These are phyloP conservation scores for Malurus alboscapulatus DNA, from an alignment of 2,113 vertebrate genomes.

Conservation along the genomic window DNA sequence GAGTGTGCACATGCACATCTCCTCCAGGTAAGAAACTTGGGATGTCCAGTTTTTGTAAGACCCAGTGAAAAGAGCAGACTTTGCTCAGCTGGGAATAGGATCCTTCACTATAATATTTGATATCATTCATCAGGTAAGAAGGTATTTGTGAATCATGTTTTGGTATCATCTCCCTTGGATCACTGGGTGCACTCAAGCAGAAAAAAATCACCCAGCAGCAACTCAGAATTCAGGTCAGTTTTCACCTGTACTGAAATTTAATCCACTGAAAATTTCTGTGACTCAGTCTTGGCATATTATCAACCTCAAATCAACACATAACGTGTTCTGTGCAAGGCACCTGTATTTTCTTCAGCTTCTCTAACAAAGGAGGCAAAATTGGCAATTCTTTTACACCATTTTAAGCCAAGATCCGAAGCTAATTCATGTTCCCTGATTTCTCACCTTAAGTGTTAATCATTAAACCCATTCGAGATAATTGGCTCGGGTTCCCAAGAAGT, in stretches of 20 bases:
- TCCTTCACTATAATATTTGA: fast-evolving
- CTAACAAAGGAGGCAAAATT: neutral
- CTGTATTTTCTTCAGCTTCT: neutral
- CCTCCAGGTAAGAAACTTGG: neutral
- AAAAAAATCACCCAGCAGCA: neutral
- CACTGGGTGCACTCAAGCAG: neutral
- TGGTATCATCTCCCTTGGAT: neutral
- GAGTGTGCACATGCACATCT: fast-evolving
- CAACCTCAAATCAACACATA: neutral
- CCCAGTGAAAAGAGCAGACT: neutral
- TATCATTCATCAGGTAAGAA: neutral
- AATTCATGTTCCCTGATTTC: neutral
- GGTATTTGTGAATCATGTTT: neutral
- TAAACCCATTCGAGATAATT: constrained; percentile 14
- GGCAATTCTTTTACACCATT: neutral
- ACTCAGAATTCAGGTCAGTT: neutral
- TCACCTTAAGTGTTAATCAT: neutral
- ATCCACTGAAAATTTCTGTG: neutral
- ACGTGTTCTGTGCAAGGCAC: neutral
- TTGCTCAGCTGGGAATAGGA: neutral
- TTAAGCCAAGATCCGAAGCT: neutral
- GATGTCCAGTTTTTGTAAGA: neutral
- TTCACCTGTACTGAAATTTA: neutral
- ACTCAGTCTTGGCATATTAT: neutral
- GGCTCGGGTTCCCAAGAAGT: neutral